These are phyloP conservation scores for Microctonus hyperodae DNA, from an alignment of 2,888 invertebrate genomes.

Conservation along the genomic window DNA sequence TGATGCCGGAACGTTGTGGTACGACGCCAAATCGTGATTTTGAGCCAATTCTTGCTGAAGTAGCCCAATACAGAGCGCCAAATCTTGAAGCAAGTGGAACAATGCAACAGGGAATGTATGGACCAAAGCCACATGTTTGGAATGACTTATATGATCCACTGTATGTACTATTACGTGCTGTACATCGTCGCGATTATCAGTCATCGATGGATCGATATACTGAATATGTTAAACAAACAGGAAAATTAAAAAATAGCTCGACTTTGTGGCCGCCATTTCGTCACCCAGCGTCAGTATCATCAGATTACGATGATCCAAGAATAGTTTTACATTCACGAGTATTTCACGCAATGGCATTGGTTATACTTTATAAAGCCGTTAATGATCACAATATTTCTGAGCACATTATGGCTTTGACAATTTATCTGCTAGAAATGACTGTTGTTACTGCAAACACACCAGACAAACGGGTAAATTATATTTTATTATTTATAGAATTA, in stretches of 20 bases:
- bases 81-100: constrained; percentile 82
- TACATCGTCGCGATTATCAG: constrained; percentile 92
- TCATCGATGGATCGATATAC: constrained; percentile 93
- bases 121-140: constrained; percentile 88
- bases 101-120: constrained; percentile 85
- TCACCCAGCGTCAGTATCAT: constrained; percentile 71
- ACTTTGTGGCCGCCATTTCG: constrained; percentile 85
- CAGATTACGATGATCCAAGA: constrained; percentile 74
- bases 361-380: constrained; percentile 85
- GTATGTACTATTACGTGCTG: constrained; percentile 88
- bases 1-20: constrained; percentile 96
- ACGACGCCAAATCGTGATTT: constrained; percentile 89
- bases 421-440: constrained; percentile 88
- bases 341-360: constrained; percentile 79
- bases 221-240: constrained; percentile 73
- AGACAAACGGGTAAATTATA: constrained; percentile 62
- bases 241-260: constrained; percentile 67
- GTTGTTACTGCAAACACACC: constrained; percentile 66
- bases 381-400: constrained; percentile 80
- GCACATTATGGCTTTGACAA: constrained; percentile 84
- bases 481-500: too few species aligned
- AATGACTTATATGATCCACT: constrained; percentile 92
- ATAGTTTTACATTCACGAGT: constrained; percentile 69
- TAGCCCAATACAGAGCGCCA: constrained; percentile 88
- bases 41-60: constrained; percentile 82